Conservation (phyloP, 2,113 vertebrate genomes). For the Atlantisia rogersi region DNA sequence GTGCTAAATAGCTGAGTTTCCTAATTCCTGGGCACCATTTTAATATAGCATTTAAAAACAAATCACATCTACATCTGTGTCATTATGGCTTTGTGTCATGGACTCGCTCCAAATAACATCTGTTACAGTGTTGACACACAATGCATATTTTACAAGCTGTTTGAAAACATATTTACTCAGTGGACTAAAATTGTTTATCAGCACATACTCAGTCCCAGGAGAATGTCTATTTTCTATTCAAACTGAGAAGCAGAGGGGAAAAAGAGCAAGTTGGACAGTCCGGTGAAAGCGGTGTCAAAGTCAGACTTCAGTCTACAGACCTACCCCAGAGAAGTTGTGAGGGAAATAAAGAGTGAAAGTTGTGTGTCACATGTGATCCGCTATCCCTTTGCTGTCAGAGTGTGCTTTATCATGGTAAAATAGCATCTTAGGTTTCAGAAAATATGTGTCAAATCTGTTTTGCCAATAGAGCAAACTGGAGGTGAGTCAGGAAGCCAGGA, state of each 20-base stretch:
- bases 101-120: conserved; percentile 47
- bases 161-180: conserved; percentile 53
- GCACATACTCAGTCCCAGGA: background rate
- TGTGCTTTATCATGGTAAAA: background rate
- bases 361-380: background rate
- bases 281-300: background rate
- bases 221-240: conserved; percentile 32
- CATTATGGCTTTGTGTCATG: conserved; percentile 38
- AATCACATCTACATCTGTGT: conserved; percentile 43
- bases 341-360: background rate
- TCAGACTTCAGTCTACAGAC: background rate
- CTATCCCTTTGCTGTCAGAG: background rate
- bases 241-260: background rate
- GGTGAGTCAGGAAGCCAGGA: background rate
- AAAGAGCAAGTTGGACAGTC: background rate
- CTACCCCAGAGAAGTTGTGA: background rate
- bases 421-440: background rate
- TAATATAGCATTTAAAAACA: conserved; percentile 25
- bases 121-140: conserved; percentile 48
- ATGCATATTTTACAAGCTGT: conserved; percentile 49
- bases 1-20: background rate
- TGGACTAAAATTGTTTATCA: conserved; percentile 52
- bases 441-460: background rate
- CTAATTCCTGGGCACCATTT: background rate
- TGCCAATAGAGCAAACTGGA: background rate